phyloP scores from a whole-genome alignment of 2,888 invertebrate genomes.

The Melieria picta region DNA sequence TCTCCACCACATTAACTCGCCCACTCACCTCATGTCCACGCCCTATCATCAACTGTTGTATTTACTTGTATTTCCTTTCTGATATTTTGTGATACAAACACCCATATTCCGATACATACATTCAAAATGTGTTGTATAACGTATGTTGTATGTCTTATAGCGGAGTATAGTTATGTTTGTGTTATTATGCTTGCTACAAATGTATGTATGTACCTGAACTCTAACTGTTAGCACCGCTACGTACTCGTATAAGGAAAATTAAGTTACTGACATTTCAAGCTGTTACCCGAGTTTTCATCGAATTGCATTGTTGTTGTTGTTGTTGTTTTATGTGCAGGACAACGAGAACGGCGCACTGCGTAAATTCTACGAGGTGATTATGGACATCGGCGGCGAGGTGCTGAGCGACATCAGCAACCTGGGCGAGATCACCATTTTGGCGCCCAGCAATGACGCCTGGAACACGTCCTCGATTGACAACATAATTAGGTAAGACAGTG shows the following conservation, averaged over 20 bases:
- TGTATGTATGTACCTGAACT: neutral
- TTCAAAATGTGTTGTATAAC: too few species aligned
- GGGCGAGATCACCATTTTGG: conserved; percentile 84
- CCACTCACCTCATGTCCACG: too few species aligned
- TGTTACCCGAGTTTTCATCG: neutral
- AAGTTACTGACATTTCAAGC: neutral
- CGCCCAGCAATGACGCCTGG: conserved; percentile 90
- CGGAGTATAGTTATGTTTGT: too few species aligned
- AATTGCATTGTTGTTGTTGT: neutral
- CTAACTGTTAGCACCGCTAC: neutral
- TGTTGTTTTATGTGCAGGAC: conserved; percentile 67
- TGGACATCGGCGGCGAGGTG: conserved; percentile 80
- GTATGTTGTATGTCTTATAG: too few species aligned
- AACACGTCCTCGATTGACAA: conserved; percentile 78
- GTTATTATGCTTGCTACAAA: neutral
- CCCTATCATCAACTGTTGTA: too few species aligned
- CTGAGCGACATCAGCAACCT: conserved; percentile 76
- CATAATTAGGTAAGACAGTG: conserved; percentile 69
- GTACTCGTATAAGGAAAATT: neutral
- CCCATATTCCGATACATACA: too few species aligned
- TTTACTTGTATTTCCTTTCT: too few species aligned
- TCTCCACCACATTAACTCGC: too few species aligned
- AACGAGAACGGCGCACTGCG: conserved; percentile 80
- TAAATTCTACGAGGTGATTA: conserved; percentile 84
- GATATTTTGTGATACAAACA: too few species aligned